Base-by-base conservation (phyloP, 2,797 vertebrate species). In the Pteronotus mesoamericanus region DNA sequence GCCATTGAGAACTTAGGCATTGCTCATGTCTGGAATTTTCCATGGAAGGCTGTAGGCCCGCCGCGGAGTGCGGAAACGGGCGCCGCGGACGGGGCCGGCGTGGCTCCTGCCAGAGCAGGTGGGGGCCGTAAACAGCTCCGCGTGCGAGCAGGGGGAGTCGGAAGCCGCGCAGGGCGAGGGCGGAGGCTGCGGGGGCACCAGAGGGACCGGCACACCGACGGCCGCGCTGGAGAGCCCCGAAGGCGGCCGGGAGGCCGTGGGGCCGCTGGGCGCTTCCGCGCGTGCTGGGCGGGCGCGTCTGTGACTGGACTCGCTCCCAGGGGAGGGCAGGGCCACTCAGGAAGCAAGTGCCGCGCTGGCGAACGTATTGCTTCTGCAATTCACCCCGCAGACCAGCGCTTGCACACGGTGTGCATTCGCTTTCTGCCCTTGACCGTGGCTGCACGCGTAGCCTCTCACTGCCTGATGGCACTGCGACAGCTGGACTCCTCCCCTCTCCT, bases 231-330 rank as follows among this genome's bases (percentile, higher is more conserved):
- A 57, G 42, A 34, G 0, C 61, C 9, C 48, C 32, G 24, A 88
- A 53, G 3, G 2, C 6, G 0, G 44, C 21, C 12, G 2, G 1
- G 3, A 34, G 21, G 32, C 6, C 2, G 0, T 9, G 46, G 46
- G 2, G 1, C 24, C 24, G 22, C 8, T 26, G 2, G 11, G 9
- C 42, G 5, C 22, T 14, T 21, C 4, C 9, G 34, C 5, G 14
- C 19, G 22, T 15, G 32, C 22, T 55, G 2, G 3, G 2, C 72
- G 3, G 15, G 10, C 24, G 15, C 37, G 19, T 1, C 2, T 4
- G 48, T 42, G 39, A 55, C 6, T 32, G 15, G 53, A 77, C 55
- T 94, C 24, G 39, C 8, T 71, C 72, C 89, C 71, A 48, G 6
- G 6, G 59, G 61, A 64, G 44, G 15, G 18, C 5, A 0, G 15